These are phyloP conservation scores for Enteromius thamalakanensis DNA, from an alignment of 2,797 vertebrate genomes.

Conservation along the genomic window DNA sequence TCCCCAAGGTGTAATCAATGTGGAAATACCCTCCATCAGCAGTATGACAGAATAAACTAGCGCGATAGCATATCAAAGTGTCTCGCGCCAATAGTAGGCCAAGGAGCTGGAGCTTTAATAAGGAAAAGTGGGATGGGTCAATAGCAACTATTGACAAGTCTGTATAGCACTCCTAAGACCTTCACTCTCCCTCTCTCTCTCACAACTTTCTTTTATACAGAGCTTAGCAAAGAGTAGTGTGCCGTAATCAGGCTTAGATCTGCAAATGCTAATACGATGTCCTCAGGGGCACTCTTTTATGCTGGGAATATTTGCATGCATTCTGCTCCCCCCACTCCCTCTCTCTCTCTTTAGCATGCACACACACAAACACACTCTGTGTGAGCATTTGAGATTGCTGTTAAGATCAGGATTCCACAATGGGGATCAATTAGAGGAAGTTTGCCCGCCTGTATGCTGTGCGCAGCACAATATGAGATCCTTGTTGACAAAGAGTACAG, in stretches of 20 bases:
- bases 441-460: conserved; percentile 53
- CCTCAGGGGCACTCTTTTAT: conserved; percentile 50
- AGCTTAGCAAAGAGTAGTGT: conserved; percentile 45
- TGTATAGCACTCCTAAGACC: conserved; percentile 45
- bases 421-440: conserved; percentile 59
- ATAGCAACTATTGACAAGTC: conserved; percentile 65
- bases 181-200: conserved; percentile 23
- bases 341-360: background rate
- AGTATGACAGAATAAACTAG: conserved; percentile 72
- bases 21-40: conserved; percentile 77
- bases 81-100: conserved; percentile 64
- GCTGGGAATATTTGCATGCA: conserved; percentile 36
- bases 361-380: conserved; percentile 19
- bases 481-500: conserved; percentile 13
- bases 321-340: background rate
- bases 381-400: conserved; percentile 40
- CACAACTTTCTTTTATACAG: conserved; percentile 46
- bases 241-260: conserved; percentile 45
- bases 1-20: conserved; percentile 80
- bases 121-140: conserved; percentile 81
- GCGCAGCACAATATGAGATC: conserved; percentile 49
- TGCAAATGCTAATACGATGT: conserved; percentile 46
- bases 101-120: conserved; percentile 74
- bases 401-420: conserved; percentile 56
- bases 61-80: conserved; percentile 73